phyloP scores from a whole-genome alignment of 2,113 vertebrate genomes.

The Vombatus ursinus region DNA sequence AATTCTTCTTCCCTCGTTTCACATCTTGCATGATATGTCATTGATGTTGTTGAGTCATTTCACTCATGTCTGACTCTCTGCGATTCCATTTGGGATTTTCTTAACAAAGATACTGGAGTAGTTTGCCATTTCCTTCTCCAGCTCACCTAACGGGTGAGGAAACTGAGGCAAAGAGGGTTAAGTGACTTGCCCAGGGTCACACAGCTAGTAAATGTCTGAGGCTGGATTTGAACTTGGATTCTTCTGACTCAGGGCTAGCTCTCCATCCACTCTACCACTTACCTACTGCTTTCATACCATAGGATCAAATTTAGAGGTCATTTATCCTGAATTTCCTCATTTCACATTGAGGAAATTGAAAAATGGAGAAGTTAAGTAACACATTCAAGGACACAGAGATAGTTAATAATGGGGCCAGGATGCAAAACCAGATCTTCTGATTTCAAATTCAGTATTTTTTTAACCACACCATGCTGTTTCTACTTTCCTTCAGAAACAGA shows the following conservation, averaged over 20 bases:
- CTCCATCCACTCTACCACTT: no score
- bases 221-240: no score
- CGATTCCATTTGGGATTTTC: not conserved
- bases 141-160: not conserved
- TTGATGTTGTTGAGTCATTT: not conserved
- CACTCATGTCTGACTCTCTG: not conserved
- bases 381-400: not conserved
- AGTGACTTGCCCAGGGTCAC: not conserved
- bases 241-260: no score
- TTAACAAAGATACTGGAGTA: not conserved
- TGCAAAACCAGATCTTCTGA: not conserved
- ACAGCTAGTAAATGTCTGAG: not conserved
- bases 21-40: not conserved
- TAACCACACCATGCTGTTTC: not conserved
- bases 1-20: not conserved
- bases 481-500: not conserved
- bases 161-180: not conserved
- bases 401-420: not conserved
- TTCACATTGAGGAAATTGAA: not conserved
- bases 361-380: not conserved
- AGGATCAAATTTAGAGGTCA: not conserved
- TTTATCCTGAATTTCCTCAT: not conserved
- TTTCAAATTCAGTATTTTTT: not conserved
- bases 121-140: not conserved
- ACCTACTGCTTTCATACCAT: not conserved